Evolutionary conservation across 1,140 invertebrate genomes (phyloP), one percentile per base, ranked within the genome.

Genomic region (Samia ricini): DNA sequence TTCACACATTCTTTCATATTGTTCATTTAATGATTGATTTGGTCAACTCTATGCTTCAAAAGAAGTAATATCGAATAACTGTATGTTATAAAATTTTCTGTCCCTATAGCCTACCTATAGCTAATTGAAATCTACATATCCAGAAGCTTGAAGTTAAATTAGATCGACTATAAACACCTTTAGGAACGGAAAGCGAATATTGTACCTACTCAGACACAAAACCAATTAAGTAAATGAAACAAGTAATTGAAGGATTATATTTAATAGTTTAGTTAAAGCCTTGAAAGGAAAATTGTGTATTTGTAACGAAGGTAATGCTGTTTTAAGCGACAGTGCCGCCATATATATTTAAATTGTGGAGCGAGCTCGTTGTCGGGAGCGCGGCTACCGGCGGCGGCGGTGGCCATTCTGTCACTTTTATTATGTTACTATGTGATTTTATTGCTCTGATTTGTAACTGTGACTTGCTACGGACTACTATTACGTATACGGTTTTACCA

Each of bases 331-430:
- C 10, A 36, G 10, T 42, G n/a, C 8, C 12, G 33, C 4, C n/a
- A 42, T 42, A 42, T 42, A 12, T 42, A 42, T 42, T 42, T 42
- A 42, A 42, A 42, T 42, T 42, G 33, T 10, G n/a, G 33, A 42
- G 33, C 33, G 33, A n/a, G n/a, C 15, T 42, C 8, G 33, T 42
- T 42, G 33, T 42, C 12, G 10, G 33, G 7, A 12, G 33, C 55
- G 56, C 24, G 62, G 24, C 59, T 48, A n/a, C 52, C 6, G 22
- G 57, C 56, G 63, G 64, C 59, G 69, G 57, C 56, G 63, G 64
- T 57, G 69, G 65, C 67, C 71, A 65, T 72, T 74, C 68, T 71
- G 67, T 66, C 65, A 69, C 63, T 74, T 74, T 74, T 76, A 76
- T 74, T 63, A 69, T 56, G 21, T 48, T 62, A 50, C 67, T 59